Evolutionary conservation across 2,113 vertebrate genomes (phyloP).

Genomic region (Ancistrus triradiatus): DNA sequence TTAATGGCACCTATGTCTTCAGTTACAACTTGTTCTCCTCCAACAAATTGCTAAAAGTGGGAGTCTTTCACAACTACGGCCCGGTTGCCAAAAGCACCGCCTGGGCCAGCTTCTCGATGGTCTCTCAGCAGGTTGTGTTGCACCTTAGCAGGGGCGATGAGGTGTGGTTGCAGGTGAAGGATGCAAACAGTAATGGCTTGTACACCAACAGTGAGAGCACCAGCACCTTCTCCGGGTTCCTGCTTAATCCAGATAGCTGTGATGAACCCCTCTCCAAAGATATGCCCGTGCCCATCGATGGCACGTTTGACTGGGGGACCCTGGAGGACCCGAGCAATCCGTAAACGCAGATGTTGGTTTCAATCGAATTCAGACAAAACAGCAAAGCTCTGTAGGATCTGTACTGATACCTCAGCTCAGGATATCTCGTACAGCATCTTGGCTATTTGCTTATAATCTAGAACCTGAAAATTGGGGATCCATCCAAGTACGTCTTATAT

Average conservation of each 20-base stretch:
- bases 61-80: slow-evolving; percentile 56
- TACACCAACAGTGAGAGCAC: slow-evolving; percentile 42
- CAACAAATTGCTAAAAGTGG: slow-evolving; percentile 48
- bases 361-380: too few relatives aligned
- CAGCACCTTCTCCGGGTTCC: slow-evolving; percentile 63
- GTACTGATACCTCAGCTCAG: too few relatives aligned
- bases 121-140: slow-evolving; percentile 55
- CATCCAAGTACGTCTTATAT: too few relatives aligned
- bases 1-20: slow-evolving; percentile 68
- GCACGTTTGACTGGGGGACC: slow-evolving; percentile 33
- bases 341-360: too few relatives aligned
- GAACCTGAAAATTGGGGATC: too few relatives aligned
- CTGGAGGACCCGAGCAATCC: not conserved
- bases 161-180: slow-evolving; percentile 69
- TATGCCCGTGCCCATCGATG: not conserved
- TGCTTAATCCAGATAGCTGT: slow-evolving; percentile 64
- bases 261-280: slow-evolving; percentile 19
- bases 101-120: not conserved
- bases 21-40: slow-evolving; percentile 48
- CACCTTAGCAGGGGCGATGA: slow-evolving; percentile 46
- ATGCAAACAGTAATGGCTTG: slow-evolving; percentile 51
- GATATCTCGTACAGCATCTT: too few relatives aligned
- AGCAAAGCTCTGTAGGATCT: too few relatives aligned
- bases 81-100: slow-evolving; percentile 50
- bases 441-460: too few relatives aligned